Evolutionary conservation across 2,113 vertebrate species (phyloP).

Genomic region (Ancistrus triradiatus): DNA sequence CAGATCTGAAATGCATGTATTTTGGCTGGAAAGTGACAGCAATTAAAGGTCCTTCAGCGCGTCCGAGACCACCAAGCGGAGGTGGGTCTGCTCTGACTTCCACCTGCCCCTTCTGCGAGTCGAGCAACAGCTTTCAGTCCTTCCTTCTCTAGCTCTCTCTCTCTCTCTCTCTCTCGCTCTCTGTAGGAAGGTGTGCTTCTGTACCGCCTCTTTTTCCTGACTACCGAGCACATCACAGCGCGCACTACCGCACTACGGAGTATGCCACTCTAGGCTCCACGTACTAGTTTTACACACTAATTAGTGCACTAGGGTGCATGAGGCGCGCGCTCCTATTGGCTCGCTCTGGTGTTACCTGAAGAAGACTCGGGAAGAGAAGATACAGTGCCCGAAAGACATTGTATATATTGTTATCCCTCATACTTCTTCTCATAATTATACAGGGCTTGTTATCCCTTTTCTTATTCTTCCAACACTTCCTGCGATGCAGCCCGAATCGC

Average conservation of each 20-base stretch:
- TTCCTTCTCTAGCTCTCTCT: slow-evolving; percentile 34
- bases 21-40: neutral
- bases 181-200: slow-evolving; percentile 64
- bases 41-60: slow-evolving; percentile 46
- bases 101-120: slow-evolving; percentile 64
- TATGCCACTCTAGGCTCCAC: neutral
- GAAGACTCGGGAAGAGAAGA: too few relatives aligned
- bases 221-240: neutral
- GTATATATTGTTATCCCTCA: too few relatives aligned
- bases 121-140: slow-evolving; percentile 29
- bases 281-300: neutral
- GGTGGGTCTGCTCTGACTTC: slow-evolving; percentile 45
- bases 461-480: too few relatives aligned
- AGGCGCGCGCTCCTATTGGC: slow-evolving; percentile 61
- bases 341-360: slow-evolving; percentile 62
- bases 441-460: too few relatives aligned
- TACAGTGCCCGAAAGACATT: too few relatives aligned
- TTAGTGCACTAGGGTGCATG: neutral
- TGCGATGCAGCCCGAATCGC: too few relatives aligned
- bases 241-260: neutral
- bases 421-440: too few relatives aligned
- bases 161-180: neutral
- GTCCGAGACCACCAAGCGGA: slow-evolving; percentile 39
- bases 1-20: slow-evolving; percentile 57
- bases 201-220: slow-evolving; percentile 35